A percentile compares a stretch with the other conserved stretches of the same genome.
phyloP scores from a whole-genome alignment of 2,888 invertebrate species.

The Lochmaea crataegi region DNA sequence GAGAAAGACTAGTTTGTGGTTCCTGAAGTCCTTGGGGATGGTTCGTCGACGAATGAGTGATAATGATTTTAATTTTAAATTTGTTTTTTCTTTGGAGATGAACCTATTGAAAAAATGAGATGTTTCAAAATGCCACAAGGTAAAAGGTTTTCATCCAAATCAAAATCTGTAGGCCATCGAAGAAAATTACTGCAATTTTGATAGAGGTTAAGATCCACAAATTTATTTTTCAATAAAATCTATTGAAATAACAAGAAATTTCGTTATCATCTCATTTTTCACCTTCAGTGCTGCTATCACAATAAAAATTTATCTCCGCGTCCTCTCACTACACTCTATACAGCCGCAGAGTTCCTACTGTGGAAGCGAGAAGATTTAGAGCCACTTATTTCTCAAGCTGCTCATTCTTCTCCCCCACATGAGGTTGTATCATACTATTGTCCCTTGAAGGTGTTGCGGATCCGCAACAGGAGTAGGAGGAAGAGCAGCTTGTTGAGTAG shows the following conservation, averaged over 20 bases:
- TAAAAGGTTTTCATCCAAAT: background rate
- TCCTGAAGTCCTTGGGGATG: background rate
- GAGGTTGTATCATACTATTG: conserved; percentile 95
- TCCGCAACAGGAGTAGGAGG: conserved; percentile 66
- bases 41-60: too few relatives aligned
- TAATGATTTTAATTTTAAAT: too few relatives aligned
- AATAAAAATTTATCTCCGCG: conserved; percentile 25
- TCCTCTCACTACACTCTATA: conserved; percentile 30
- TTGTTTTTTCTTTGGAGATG: background rate
- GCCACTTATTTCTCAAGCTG: conserved; percentile 81
- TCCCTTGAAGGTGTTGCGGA: conserved; percentile 85
- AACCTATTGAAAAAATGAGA: conserved; percentile 6
- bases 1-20: background rate
- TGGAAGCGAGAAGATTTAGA: conserved; percentile 71
- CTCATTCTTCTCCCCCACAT: conserved; percentile 92
- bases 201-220: background rate
- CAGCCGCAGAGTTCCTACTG: conserved; percentile 55
- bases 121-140: background rate
- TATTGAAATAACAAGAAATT: background rate
- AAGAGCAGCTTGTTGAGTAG: conserved; percentile 60
- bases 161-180: background rate
- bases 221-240: too few relatives aligned
- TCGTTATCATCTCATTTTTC: conserved; percentile 11
- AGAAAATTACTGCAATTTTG: background rate
- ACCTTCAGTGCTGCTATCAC: conserved; percentile 13